phyloP scores from a whole-genome alignment of 2,888 invertebrate species.

The Chrysodeixis includens region DNA sequence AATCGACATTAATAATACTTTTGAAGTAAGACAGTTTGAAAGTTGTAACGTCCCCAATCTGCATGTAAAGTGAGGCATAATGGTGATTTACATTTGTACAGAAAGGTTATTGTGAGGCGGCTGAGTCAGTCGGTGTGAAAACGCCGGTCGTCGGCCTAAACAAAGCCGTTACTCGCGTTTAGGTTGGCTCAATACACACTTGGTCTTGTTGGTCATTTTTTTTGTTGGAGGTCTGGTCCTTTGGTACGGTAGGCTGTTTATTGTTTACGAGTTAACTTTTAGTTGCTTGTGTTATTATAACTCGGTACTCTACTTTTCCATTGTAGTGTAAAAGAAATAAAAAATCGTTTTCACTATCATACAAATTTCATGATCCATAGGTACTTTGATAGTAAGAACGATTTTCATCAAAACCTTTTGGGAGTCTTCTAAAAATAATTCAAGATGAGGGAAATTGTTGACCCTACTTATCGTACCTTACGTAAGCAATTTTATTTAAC shows the following conservation, averaged over 20 bases:
- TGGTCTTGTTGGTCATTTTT: not conserved
- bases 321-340: no score
- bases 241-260: not conserved
- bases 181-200: conserved; percentile 63
- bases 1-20: conserved; percentile 59
- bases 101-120: conserved; percentile 75
- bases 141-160: conserved; percentile 81
- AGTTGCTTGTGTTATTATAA: not conserved
- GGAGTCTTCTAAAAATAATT: no score
- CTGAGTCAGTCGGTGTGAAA: conserved; percentile 80
- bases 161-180: conserved; percentile 61
- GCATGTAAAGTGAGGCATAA: conserved; percentile 83
- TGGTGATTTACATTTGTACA: conserved; percentile 85
- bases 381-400: no score
- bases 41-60: conserved; percentile 75
- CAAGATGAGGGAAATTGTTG: no score
- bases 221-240: not conserved
- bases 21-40: conserved; percentile 58
- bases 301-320: no score
- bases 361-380: no score
- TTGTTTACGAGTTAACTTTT: not conserved
- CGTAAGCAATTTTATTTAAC: no score
- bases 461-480: no score
- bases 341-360: no score
- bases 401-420: no score